Base-by-base conservation (phyloP, 2,797 vertebrate genomes). In the Chloroceryle inda region DNA sequence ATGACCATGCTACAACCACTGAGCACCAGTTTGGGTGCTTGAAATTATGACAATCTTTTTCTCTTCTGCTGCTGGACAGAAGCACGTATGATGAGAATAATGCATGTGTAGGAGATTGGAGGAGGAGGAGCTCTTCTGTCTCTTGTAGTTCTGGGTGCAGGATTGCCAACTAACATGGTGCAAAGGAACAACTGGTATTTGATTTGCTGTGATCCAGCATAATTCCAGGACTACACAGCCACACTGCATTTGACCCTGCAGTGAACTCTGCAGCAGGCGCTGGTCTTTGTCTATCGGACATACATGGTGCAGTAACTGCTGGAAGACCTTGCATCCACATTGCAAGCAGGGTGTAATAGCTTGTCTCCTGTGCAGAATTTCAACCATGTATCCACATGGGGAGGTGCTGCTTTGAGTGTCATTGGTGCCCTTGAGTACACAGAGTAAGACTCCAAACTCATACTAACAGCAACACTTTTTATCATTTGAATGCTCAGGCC, bases 321-420 rank as follows among this genome's bases (percentile, higher is more conserved):
- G 26, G 45, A 64, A 71, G 58, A 81, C 29, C 50, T 45, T 45
- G 40, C 45, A 61, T 35, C n/a, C 66, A 66, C 23, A 8, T 8
- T 31, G n/a, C 78, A 78, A 62, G 23, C 9, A 8, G 53, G 21
- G 13, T 27, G 37, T 26, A 53, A 49, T 8, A 50, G 29, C 37
- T 68, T 35, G 37, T 52, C 20, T 73, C 37, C 37, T 45, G n/a
- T 27, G 73, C 33, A 58, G 29, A 58, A n/a, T 20, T 88, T 79
- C 29, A 74, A 27, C 4, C 20, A 33, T 1, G 6, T 26, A 38
- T 27, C 42, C 26, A 21, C 1, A 0, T 10, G 33, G 21, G 50
- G 29, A 56, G 50, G 27, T 37, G 38, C 56, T 69, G 85, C 68
- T 85, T 47, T 42, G 45, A 64, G 38, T 17, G 35, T 35, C 42